Evolutionary conservation across 2,888 invertebrate species (phyloP).

Genomic region (Tryphoninae sp.): DNA sequence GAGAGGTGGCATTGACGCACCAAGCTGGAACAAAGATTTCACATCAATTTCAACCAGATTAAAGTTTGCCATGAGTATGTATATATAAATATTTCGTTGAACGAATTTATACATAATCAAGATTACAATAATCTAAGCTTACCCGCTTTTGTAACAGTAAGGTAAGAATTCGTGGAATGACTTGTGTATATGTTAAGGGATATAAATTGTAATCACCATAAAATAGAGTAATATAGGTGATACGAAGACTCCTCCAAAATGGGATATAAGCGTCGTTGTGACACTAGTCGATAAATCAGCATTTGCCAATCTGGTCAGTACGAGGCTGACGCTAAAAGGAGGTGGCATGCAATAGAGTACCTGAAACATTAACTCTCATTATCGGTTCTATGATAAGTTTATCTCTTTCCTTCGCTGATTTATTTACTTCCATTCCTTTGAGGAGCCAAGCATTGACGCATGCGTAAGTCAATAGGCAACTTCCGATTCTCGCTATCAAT

Average conservation of each 20-base stretch:
- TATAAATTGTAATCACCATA: conserved; percentile 71
- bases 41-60: no score
- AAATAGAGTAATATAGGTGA: conserved; percentile 78
- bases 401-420: not conserved
- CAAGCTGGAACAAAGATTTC: conserved; percentile 70
- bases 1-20: conserved; percentile 76
- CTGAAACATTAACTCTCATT: conserved; percentile 66
- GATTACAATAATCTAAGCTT: no score
- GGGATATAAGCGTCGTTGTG: conserved; percentile 75
- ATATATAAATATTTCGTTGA: conserved; percentile 13
- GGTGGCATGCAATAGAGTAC: conserved; percentile 80
- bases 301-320: conserved; percentile 75
- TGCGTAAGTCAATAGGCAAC: conserved; percentile 71
- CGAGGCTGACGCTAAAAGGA: conserved; percentile 78
- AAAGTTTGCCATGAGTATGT: not conserved
- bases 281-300: conserved; percentile 79
- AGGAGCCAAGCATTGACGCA: conserved; percentile 77
- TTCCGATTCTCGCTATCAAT: conserved; percentile 73
- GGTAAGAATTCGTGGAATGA: no score
- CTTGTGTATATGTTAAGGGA: no score
- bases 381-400: no score
- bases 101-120: no score
- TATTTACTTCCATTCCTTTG: conserved; percentile 79
- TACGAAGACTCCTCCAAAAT: conserved; percentile 77
- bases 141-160: no score